phyloP scores from a whole-genome alignment of 2,797 vertebrate genomes.

The Threskiornis aethiopicus region DNA sequence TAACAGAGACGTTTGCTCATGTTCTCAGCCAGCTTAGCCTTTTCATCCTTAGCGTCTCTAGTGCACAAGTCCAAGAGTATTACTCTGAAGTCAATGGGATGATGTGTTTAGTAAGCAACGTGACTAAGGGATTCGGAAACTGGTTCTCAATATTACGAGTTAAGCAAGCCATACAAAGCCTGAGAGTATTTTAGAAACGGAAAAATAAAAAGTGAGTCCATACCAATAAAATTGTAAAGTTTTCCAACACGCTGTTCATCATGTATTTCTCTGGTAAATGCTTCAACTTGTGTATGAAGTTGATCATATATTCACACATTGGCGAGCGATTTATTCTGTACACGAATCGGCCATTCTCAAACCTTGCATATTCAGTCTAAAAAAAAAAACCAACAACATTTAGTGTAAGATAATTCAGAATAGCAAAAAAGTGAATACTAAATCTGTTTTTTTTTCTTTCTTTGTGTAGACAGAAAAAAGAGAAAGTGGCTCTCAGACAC shows the following conservation, averaged over 20 bases:
- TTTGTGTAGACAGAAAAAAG: not conserved
- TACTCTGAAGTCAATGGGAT: not conserved
- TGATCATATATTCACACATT: slow-evolving; percentile 99
- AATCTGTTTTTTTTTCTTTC: not conserved
- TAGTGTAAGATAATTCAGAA: not conserved
- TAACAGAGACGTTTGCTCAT: not conserved
- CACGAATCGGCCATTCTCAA: slow-evolving; percentile 96
- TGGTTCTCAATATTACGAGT: not conserved
- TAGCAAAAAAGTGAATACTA: not conserved
- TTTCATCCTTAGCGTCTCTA: not conserved
- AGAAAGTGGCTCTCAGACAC: not conserved
- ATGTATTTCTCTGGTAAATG: slow-evolving; percentile 99
- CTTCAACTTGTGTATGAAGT: slow-evolving; percentile 99
- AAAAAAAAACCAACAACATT: not conserved
- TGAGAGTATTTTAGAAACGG: not conserved
- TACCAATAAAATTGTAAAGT: slow-evolving; percentile 99
- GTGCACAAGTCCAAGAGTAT: not conserved
- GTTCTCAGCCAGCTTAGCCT: not conserved
- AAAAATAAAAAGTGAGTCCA: slow-evolving; percentile 14
- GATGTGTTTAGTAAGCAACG: not conserved
- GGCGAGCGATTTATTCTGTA: slow-evolving; percentile 98
- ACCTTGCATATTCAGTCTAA: slow-evolving; percentile 96
- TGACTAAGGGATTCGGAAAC: not conserved
- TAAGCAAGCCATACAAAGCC: not conserved
- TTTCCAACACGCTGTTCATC: slow-evolving; percentile 99